phyloP scores from a whole-genome alignment of 2,113 vertebrate genomes.

The Mohoua ochrocephala region DNA sequence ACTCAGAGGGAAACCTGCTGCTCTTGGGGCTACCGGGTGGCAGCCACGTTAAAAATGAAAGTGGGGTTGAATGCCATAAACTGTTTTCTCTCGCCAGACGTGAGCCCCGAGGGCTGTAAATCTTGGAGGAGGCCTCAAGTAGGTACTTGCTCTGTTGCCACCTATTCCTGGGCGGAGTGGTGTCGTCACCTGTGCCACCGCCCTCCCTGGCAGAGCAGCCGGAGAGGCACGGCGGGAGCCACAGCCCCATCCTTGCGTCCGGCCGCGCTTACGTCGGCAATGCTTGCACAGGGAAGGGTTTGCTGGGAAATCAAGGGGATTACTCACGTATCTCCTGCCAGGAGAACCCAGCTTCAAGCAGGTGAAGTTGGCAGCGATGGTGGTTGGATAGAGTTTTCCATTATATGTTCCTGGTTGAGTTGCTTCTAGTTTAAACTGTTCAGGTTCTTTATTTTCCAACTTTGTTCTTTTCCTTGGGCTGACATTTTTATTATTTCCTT shows the following conservation, averaged over 20 bases:
- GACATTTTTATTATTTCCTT: background rate
- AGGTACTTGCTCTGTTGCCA: background rate
- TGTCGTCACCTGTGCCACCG: background rate
- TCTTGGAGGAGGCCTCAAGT: background rate
- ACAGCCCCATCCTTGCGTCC: background rate
- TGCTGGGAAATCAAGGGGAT: background rate
- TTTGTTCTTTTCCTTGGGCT: background rate
- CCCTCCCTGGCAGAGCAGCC: background rate
- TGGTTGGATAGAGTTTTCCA: background rate
- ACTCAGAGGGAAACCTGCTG: background rate
- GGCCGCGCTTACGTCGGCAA: accelerated
- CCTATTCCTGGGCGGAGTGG: background rate
- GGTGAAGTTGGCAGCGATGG: background rate
- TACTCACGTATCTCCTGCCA: background rate
- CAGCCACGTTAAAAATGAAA: accelerated
- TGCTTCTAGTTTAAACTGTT: background rate
- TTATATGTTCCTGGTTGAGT: background rate
- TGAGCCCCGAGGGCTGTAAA: background rate
- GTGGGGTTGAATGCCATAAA: background rate
- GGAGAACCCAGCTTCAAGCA: background rate
- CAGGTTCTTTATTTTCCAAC: background rate
- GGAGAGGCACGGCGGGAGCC: accelerated
- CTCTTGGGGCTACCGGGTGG: background rate
- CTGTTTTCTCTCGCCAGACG: accelerated
- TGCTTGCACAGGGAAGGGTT: background rate